phyloP scores from a whole-genome alignment of 2,888 invertebrate species.

The Ephialtes manifestator region DNA sequence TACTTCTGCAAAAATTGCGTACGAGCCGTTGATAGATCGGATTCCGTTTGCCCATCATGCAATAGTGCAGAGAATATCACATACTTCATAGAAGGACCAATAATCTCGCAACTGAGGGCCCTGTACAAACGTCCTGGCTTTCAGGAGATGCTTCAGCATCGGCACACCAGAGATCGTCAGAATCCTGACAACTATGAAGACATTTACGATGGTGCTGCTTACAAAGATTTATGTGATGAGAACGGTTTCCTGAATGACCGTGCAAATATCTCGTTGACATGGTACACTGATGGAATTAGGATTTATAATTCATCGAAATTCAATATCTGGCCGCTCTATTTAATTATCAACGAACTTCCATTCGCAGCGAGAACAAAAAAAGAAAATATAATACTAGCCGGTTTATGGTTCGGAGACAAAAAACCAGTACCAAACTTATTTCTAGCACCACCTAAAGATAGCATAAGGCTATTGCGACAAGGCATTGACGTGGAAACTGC shows the following conservation, averaged over 20 bases:
- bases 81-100: too few species aligned
- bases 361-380: slow-evolving; percentile 43
- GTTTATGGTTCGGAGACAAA: too few species aligned
- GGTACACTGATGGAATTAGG: too few species aligned
- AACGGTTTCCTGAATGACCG: too few species aligned
- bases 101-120: slow-evolving; percentile 54
- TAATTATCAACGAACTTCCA: slow-evolving; percentile 64
- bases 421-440: too few species aligned
- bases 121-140: slow-evolving; percentile 58
- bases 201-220: too few species aligned
- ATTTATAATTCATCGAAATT: too few species aligned
- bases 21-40: slow-evolving; percentile 17
- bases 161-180: slow-evolving; percentile 1
- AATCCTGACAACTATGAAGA: slow-evolving; percentile 1
- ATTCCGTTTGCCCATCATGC: slow-evolving; percentile 37
- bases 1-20: slow-evolving; percentile 57
- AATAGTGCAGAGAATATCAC: slow-evolving; percentile 49
- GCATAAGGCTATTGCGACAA: slow-evolving; percentile 23
- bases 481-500: too few species aligned
- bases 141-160: too few species aligned
- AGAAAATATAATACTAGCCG: slow-evolving; percentile 63
- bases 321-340: too few species aligned
- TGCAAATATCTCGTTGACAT: too few species aligned
- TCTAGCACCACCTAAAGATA: slow-evolving; percentile 35
- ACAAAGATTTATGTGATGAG: too few species aligned